phyloP scores from a whole-genome alignment of 1,140 invertebrate species.

The Tetramorium parvispinum region DNA sequence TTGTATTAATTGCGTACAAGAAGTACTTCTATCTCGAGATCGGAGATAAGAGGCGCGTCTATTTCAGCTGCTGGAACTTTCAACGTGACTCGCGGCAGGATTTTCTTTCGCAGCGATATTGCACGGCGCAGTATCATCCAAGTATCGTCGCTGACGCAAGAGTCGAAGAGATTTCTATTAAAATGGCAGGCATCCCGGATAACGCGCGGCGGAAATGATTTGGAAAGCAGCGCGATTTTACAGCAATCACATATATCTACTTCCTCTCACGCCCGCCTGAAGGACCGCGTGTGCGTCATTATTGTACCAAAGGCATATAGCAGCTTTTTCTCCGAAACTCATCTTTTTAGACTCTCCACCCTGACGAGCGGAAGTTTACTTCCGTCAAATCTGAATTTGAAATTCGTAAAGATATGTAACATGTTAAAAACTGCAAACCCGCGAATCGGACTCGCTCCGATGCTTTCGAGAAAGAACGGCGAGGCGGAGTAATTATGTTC shows the following conservation, averaged over 20 bases:
- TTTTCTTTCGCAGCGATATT: neutral
- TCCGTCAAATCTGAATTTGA: neutral
- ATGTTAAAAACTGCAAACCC: neutral
- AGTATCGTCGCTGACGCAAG: neutral
- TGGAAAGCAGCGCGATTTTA: neutral
- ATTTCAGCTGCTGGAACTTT: neutral
- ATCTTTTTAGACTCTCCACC: neutral
- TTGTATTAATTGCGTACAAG: neutral
- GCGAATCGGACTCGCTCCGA: neutral
- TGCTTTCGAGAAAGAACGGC: neutral
- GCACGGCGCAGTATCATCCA: neutral
- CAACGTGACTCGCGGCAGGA: conserved; percentile 3
- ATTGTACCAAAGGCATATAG: conserved; percentile 1
- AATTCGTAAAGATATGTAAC: neutral
- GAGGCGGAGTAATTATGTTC: neutral
- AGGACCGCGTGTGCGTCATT: conserved; percentile 1
- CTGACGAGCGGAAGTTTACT: neutral
- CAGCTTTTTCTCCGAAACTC: neutral
- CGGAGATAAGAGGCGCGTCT: neutral
- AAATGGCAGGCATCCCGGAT: neutral
- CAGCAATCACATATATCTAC: conserved; percentile 35
- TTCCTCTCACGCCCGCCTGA: conserved; percentile 25
- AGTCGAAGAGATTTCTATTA: neutral
- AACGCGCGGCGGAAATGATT: conserved; percentile 37
- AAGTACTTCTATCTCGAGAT: neutral